Conservation (phyloP, 2,888 invertebrate genomes). For the Catocala sponsa region DNA sequence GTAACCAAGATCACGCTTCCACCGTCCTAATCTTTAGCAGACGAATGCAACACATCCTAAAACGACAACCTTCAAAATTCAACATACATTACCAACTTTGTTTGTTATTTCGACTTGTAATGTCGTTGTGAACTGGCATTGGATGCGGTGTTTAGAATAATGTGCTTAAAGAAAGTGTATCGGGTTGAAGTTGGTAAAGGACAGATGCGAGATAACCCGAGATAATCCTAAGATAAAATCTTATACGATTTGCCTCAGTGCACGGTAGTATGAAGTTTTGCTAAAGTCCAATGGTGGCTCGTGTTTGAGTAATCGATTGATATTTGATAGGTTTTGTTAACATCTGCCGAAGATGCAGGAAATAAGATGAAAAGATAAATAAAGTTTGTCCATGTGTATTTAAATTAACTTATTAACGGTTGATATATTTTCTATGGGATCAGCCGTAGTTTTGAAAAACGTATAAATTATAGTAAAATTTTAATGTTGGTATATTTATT, state of each 20-base stretch:
- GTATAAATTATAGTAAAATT: too few relatives aligned
- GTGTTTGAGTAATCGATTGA: slow-evolving; percentile 27
- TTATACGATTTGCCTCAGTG: slow-evolving; percentile 76
- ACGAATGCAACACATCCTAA: slow-evolving; percentile 8
- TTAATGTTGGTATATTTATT: too few relatives aligned
- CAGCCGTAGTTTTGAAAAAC: too few relatives aligned
- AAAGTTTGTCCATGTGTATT: too few relatives aligned
- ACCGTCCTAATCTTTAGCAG: slow-evolving; percentile 51
- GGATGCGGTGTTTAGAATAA: slow-evolving; percentile 27
- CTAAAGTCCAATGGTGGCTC: slow-evolving; percentile 39
- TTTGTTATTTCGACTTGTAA: background rate
- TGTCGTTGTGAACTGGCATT: slow-evolving; percentile 36
- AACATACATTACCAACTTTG: slow-evolving; percentile 44
- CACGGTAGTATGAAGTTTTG: slow-evolving; percentile 67
- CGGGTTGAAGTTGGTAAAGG: slow-evolving; percentile 52
- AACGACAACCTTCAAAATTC: background rate
- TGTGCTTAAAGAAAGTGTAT: slow-evolving; percentile 27
- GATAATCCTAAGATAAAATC: slow-evolving; percentile 81
- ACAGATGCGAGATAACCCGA: slow-evolving; percentile 79
- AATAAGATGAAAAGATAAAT: background rate
- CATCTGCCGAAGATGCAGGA: slow-evolving; percentile 25
- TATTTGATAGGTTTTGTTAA: slow-evolving; percentile 49
- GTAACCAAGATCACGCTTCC: slow-evolving; percentile 76
- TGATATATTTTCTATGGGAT: too few relatives aligned
- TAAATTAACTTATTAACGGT: too few relatives aligned